Conservation (phyloP, 35 echinoderm and acorn worm species). For the Ophioderma brevispina region DNA sequence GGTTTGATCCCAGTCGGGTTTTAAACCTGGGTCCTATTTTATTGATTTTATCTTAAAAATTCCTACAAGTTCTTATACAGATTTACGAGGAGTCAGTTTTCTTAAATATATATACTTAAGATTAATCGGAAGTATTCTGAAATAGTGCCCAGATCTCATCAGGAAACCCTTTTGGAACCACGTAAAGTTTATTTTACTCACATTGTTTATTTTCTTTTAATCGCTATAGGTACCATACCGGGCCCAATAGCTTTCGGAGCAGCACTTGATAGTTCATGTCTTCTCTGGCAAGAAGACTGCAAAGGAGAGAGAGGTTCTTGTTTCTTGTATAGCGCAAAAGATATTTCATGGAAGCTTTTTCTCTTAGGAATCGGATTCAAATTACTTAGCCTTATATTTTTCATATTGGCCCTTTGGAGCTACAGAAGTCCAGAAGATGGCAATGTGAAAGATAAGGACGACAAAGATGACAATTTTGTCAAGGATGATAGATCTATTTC, state of each 20-base stretch:
- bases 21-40: too few species aligned
- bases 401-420: not conserved
- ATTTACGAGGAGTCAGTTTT: too few species aligned
- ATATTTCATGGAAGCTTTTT: conserved; percentile 34
- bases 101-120: too few species aligned
- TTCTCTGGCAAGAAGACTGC: conserved; percentile 65
- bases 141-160: too few species aligned
- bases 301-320: conserved; percentile 29
- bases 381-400: conserved; percentile 9
- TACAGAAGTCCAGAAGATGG: not conserved
- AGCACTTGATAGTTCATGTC: conserved; percentile 48
- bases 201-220: not conserved
- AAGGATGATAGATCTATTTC: not conserved
- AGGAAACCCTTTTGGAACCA: too few species aligned
- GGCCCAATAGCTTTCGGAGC: conserved; percentile 55
- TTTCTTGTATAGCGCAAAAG: conserved; percentile 41
- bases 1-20: too few species aligned
- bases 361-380: conserved; percentile 12
- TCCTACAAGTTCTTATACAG: too few species aligned
- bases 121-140: too few species aligned
- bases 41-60: too few species aligned
- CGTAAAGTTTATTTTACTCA: too few species aligned
- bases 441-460: not conserved
- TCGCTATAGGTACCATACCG: conserved; percentile 50
- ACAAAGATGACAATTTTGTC: not conserved